These are phyloP conservation scores for Novumbra hubbsi DNA, from an alignment of 2,797 vertebrate species.

Conservation along the genomic window DNA sequence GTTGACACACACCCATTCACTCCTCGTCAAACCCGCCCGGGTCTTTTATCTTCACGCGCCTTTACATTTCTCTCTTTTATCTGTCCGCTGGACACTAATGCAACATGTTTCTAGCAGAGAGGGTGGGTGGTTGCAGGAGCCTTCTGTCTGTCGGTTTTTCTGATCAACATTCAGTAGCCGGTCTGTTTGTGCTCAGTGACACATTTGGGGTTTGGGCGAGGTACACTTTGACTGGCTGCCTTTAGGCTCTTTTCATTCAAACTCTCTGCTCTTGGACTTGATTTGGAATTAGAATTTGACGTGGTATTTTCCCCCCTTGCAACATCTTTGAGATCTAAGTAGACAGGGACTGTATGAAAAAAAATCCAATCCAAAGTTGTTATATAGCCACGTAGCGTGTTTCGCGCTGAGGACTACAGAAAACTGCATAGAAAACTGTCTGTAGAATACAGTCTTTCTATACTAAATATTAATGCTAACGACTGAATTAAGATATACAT, in stretches of 20 bases:
- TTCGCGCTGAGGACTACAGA: neutral
- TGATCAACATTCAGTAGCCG: slow-evolving; percentile 60
- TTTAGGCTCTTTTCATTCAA: slow-evolving; percentile 48
- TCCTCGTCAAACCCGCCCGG: slow-evolving; percentile 36
- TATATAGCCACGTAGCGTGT: neutral
- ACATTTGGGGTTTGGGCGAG: slow-evolving; percentile 55
- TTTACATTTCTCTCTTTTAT: slow-evolving; percentile 49
- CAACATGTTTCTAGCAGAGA: slow-evolving; percentile 27
- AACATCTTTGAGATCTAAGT: slow-evolving; percentile 43
- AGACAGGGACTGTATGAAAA: slow-evolving; percentile 27
- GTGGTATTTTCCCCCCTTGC: slow-evolving; percentile 35
- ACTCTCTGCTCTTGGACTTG: slow-evolving; percentile 37
- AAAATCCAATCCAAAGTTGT: neutral
- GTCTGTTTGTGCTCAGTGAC: slow-evolving; percentile 35
- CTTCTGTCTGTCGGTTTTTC: slow-evolving; percentile 37
- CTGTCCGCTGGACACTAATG: slow-evolving; percentile 50
- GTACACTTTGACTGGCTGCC: slow-evolving; percentile 57
- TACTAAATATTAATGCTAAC: neutral
- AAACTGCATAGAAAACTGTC: no score
- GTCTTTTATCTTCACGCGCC: slow-evolving; percentile 47
- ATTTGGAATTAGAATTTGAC: slow-evolving; percentile 52
- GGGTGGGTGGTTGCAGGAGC: slow-evolving; percentile 18
- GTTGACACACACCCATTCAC: slow-evolving; percentile 28
- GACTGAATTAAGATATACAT: neutral
- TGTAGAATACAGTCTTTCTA: neutral